phyloP scores from a whole-genome alignment of 2,888 invertebrate species.

The Hydrotaea cyrtoneurina region DNA sequence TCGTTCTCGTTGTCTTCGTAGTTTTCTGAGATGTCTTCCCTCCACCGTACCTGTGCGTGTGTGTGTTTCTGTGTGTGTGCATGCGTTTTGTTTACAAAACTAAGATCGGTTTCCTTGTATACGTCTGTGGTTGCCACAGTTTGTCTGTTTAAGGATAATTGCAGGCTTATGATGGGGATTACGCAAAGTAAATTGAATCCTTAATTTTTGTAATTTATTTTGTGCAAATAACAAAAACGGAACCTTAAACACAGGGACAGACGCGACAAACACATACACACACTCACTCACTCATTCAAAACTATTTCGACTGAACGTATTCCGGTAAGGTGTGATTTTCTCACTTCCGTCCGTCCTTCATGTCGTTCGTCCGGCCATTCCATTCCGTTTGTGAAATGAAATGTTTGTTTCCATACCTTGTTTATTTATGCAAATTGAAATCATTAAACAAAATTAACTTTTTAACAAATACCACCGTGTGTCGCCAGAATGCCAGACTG shows the following conservation, averaged over 20 bases:
- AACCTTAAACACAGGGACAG: constrained; percentile 24
- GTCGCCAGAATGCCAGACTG: constrained; percentile 9
- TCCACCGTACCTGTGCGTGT: constrained; percentile 16
- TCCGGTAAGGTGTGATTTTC: constrained; percentile 66
- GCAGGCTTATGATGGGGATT: constrained; percentile 70
- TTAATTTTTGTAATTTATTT: constrained; percentile 69
- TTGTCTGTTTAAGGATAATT: constrained; percentile 73
- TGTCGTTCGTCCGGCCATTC: constrained; percentile 13
- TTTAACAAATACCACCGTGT: constrained; percentile 75
- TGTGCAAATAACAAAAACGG: constrained; percentile 63
- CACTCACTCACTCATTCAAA: constrained; percentile 22
- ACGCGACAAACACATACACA: not conserved
- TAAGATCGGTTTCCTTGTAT: constrained; percentile 36
- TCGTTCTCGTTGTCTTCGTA: constrained; percentile 40
- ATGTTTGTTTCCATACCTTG: constrained; percentile 70
- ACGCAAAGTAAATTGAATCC: constrained; percentile 65
- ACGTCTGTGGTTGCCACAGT: constrained; percentile 39
- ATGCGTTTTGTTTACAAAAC: constrained; percentile 41
- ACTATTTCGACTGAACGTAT: constrained; percentile 9
- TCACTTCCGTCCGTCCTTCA: constrained; percentile 52
- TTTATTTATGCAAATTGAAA: constrained; percentile 78
- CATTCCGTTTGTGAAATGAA: constrained; percentile 43
- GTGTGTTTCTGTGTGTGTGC: not conserved
- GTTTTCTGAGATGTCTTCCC: constrained; percentile 35
- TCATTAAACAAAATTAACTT: constrained; percentile 69